Evolutionary conservation across 2,888 invertebrate species (phyloP).

Genomic region (Tetropium fuscum): DNA sequence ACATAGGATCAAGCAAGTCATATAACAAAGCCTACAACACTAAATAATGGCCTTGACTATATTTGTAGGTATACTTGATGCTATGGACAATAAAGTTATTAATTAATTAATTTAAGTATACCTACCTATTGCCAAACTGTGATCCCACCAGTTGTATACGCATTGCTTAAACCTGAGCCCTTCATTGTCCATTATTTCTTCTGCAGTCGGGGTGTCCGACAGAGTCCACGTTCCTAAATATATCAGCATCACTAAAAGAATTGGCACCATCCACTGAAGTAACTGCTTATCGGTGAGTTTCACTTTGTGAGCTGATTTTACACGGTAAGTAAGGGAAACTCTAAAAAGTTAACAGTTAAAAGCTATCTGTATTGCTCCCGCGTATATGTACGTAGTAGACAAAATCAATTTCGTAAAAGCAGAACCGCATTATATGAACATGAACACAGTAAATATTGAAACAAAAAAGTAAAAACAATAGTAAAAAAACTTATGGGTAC

Average conservation of each 20-base stretch:
- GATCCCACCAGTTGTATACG: conserved; percentile 95
- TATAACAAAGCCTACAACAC: no score
- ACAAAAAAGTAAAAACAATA: no score
- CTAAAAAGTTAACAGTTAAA: conserved; percentile 66
- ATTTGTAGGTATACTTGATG: no score
- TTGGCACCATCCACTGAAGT: conserved; percentile 93
- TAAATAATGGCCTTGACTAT: no score
- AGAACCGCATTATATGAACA: no score
- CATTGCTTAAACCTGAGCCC: conserved; percentile 91
- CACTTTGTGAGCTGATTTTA: conserved; percentile 93
- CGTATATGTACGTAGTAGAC: no score
- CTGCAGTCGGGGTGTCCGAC: conserved; percentile 86
- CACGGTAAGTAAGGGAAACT: conserved; percentile 91
- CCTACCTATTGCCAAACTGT: conserved; percentile 87
- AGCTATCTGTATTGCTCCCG: no score
- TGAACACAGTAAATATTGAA: no score
- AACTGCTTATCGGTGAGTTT: conserved; percentile 93
- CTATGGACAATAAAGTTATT: no score
- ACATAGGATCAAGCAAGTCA: no score
- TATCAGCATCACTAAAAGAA: conserved; percentile 88
- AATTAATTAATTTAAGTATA: no score
- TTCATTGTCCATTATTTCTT: conserved; percentile 80
- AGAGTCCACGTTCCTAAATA: conserved; percentile 93
- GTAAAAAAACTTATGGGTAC: neutral
- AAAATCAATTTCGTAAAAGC: no score